These are phyloP conservation scores for Aphelenchoides avenae DNA, from an alignment of 1,140 invertebrate genomes.

Conservation along the genomic window DNA sequence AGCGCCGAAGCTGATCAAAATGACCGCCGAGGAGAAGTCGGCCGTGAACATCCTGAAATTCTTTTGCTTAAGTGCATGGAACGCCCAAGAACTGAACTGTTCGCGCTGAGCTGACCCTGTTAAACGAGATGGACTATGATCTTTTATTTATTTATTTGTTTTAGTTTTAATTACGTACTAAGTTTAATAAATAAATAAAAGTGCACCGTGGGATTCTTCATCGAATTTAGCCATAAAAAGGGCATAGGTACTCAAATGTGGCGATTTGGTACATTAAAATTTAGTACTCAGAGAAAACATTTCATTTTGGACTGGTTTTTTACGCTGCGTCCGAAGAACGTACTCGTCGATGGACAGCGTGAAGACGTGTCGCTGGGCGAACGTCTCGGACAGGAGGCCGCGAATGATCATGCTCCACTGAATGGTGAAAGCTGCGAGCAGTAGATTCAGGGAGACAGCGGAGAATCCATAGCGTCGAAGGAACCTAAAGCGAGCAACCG, in stretches of 20 bases:
- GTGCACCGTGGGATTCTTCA: too few species aligned
- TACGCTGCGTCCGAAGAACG: slow-evolving; percentile 3
- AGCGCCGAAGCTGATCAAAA: slow-evolving; percentile 64
- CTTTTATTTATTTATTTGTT: too few species aligned
- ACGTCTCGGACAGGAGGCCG: slow-evolving; percentile 42
- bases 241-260: too few species aligned
- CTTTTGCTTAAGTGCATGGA: too few species aligned
- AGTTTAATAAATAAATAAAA: slow-evolving; percentile 7
- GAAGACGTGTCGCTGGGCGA: slow-evolving; percentile 32
- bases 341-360: slow-evolving; percentile 34
- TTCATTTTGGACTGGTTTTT: background rate
- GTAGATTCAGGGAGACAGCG: slow-evolving; percentile 78
- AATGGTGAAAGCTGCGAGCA: slow-evolving; percentile 65
- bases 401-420: slow-evolving; percentile 39
- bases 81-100: too few species aligned
- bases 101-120: too few species aligned
- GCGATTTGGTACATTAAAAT: too few species aligned
- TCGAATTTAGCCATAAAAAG: too few species aligned
- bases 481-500: too few species aligned
- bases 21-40: slow-evolving; percentile 63
- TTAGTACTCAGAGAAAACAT: too few species aligned
- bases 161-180: too few species aligned
- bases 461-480: slow-evolving; percentile 82
- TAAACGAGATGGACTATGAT: too few species aligned
- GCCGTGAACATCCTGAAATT: slow-evolving; percentile 62